These are phyloP conservation scores for Huso huso DNA, from an alignment of 2,797 vertebrate species.

Conservation along the genomic window DNA sequence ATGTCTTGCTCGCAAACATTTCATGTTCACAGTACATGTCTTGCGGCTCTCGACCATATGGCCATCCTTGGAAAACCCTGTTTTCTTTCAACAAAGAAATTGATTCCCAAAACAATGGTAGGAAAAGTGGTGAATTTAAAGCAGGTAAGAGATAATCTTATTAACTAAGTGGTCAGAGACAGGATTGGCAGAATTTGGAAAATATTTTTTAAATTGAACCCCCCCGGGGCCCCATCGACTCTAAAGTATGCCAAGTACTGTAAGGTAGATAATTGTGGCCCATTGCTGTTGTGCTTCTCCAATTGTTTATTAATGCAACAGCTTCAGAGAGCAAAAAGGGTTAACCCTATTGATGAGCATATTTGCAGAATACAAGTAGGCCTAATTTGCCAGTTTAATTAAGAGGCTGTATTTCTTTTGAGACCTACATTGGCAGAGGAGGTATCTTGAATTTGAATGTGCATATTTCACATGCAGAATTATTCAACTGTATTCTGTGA, in stretches of 20 bases:
- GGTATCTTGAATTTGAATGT: constrained; percentile 51
- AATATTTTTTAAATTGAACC: too few relatives aligned
- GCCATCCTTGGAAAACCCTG: neutral
- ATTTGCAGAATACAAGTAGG: constrained; percentile 27
- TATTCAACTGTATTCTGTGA: constrained; percentile 54
- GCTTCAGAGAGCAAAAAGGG: constrained; percentile 4
- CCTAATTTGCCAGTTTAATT: constrained; percentile 25
- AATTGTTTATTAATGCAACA: too few relatives aligned
- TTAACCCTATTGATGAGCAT: constrained; percentile 29
- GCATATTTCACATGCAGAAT: constrained; percentile 58
- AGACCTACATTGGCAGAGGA: constrained; percentile 23
- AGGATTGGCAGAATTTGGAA: too few relatives aligned
- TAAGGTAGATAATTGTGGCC: too few relatives aligned
- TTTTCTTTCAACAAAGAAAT: neutral
- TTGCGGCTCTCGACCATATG: neutral
- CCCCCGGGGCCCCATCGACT: too few relatives aligned
- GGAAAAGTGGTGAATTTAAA: neutral
- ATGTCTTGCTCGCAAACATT: too few relatives aligned
- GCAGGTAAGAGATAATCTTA: neutral
- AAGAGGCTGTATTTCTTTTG: constrained; percentile 38
- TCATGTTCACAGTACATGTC: too few relatives aligned
- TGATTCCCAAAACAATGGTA: neutral
- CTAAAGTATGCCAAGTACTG: too few relatives aligned
- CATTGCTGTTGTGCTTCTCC: too few relatives aligned
- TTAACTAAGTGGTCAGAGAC: too few relatives aligned